Evolutionary conservation across 1,140 invertebrate genomes (phyloP).

Genomic region (Zaprionus taronus): DNA sequence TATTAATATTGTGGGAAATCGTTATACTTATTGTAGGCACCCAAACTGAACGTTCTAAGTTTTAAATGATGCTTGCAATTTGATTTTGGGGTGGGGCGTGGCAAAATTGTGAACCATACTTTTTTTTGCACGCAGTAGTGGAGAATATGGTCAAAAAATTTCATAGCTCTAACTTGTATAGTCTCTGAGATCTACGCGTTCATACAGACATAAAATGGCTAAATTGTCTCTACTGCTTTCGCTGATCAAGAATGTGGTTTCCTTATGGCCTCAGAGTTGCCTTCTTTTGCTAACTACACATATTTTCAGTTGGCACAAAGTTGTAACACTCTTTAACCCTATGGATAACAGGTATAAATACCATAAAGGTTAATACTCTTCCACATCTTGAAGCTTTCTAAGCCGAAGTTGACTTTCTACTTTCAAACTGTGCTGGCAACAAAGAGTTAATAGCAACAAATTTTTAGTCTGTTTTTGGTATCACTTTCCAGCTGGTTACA

Average conservation of each 20-base stretch:
- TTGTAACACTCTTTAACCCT: neutral
- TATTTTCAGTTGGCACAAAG: neutral
- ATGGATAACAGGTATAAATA: neutral
- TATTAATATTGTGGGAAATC: neutral
- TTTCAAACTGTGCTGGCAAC: neutral
- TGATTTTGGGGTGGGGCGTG: neutral
- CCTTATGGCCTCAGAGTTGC: neutral
- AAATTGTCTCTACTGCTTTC: neutral
- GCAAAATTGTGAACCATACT: neutral
- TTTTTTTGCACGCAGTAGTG: neutral
- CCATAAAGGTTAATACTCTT: neutral
- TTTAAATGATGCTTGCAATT: no score
- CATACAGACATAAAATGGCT: neutral
- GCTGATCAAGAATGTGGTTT: no score
- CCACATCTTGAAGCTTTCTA: neutral
- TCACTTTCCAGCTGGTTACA: conserved; percentile 38
- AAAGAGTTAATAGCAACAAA: conserved; percentile 12
- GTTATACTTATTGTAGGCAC: neutral
- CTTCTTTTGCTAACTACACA: neutral
- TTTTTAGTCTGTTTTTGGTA: conserved; percentile 23
- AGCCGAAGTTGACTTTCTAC: neutral
- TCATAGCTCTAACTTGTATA: neutral
- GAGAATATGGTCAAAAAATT: neutral
- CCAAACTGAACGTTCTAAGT: no score
- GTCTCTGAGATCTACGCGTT: neutral